These are phyloP conservation scores for Junonia oenone DNA, from an alignment of 2,888 invertebrate species.

Conservation along the genomic window DNA sequence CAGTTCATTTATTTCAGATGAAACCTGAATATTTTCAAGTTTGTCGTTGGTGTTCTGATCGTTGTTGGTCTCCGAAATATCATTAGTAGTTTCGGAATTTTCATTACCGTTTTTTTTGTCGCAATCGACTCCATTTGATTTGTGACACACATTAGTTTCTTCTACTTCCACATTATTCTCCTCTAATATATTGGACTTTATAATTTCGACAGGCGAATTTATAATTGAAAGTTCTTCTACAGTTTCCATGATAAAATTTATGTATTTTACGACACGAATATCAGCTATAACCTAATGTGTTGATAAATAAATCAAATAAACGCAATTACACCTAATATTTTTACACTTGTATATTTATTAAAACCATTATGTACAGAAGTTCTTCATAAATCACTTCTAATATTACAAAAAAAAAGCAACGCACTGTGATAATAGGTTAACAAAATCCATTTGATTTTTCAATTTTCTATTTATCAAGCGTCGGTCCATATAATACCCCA, in stretches of 20 bases:
- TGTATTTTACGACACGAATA: conserved; percentile 25
- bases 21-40: neutral
- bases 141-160: conserved; percentile 51
- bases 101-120: conserved; percentile 28
- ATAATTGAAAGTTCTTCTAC: conserved; percentile 42
- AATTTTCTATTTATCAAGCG: conserved; percentile 35
- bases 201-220: conserved; percentile 38
- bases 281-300: conserved; percentile 41
- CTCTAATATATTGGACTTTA: conserved; percentile 40
- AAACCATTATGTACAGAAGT: conserved; percentile 7
- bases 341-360: conserved; percentile 22
- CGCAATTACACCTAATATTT: conserved; percentile 29
- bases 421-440: conserved; percentile 21
- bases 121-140: conserved; percentile 59
- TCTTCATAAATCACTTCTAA: neutral
- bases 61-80: conserved; percentile 9
- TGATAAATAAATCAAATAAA: conserved; percentile 46
- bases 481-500: conserved; percentile 32
- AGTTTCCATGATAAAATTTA: conserved; percentile 43
- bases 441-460: conserved; percentile 17
- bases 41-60: neutral
- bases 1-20: neutral
- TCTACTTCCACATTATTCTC: conserved; percentile 36
- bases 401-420: neutral
- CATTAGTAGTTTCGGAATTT: conserved; percentile 17